Evolutionary conservation across 2,113 vertebrate species (phyloP).

Genomic region (Ailuropoda melanoleuca): DNA sequence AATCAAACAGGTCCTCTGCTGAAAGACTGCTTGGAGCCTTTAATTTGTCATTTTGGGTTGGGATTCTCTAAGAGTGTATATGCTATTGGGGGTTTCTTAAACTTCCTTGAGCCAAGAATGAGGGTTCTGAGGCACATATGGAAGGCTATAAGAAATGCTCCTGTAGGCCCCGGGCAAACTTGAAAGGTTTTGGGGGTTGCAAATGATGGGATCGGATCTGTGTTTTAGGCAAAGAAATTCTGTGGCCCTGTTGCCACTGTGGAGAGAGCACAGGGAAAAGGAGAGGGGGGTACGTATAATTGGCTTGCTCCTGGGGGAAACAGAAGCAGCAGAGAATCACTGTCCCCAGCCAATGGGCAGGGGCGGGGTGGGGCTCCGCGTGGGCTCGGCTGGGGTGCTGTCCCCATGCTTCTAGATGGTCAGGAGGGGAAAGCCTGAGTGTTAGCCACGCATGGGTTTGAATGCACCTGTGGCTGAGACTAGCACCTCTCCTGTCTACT

Average conservation of each 20-base stretch:
- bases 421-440: background rate
- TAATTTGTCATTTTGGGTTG: background rate
- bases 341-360: fast-evolving
- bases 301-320: background rate
- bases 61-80: background rate
- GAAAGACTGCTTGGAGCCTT: background rate
- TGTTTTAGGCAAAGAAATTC: background rate
- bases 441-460: no score
- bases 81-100: background rate
- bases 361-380: fast-evolving
- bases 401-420: background rate
- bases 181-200: background rate
- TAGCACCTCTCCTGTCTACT: background rate
- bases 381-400: background rate
- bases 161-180: background rate
- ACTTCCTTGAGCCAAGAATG: background rate
- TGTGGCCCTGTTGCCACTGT: background rate
- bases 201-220: background rate
- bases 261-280: background rate
- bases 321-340: background rate
- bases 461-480: no score
- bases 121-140: background rate
- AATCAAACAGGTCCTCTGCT: background rate
- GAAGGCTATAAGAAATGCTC: background rate
- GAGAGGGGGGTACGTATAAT: background rate